Conservation (phyloP, 1,140 invertebrate species). For the Caenorhabditis brenneri region DNA sequence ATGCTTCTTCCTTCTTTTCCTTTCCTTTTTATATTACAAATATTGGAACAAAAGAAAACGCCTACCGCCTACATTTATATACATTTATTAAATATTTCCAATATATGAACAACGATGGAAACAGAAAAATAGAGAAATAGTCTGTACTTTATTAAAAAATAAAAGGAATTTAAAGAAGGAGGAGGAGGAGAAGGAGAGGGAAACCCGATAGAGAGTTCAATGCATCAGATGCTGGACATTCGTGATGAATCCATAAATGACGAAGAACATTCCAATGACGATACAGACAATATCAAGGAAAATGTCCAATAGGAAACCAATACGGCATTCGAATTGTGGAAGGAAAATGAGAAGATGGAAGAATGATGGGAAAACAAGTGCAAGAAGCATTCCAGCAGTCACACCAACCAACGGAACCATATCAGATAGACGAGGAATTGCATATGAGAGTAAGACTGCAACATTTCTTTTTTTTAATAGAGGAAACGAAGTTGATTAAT, state of each 20-base stretch:
- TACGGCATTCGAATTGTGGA: conserved; percentile 37
- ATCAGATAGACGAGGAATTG: conserved; percentile 64
- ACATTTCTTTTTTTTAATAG: no score
- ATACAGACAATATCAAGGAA: conserved; percentile 56
- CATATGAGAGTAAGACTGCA: conserved; percentile 64
- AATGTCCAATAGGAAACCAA: conserved; percentile 19
- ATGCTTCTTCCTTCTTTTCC: background rate
- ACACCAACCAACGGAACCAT: conserved; percentile 66
- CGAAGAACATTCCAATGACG: conserved; percentile 64
- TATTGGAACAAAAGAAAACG: background rate
- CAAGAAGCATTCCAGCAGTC: conserved; percentile 66
- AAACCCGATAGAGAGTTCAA: conserved; percentile 3
- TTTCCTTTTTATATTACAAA: background rate
- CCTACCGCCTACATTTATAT: background rate
- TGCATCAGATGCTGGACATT: conserved; percentile 56
- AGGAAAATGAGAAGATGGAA: conserved; percentile 62
- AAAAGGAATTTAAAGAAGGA: background rate
- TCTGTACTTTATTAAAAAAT: conserved; percentile 18
- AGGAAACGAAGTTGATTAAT: no score
- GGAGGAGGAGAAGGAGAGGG: background rate
- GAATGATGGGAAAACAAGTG: conserved; percentile 63
- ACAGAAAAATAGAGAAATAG: background rate
- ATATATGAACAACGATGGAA: background rate
- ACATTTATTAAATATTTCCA: background rate
- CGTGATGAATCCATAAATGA: conserved; percentile 63